Base-by-base conservation (phyloP, 2,797 vertebrate genomes). In the Sciurus carolinensis region DNA sequence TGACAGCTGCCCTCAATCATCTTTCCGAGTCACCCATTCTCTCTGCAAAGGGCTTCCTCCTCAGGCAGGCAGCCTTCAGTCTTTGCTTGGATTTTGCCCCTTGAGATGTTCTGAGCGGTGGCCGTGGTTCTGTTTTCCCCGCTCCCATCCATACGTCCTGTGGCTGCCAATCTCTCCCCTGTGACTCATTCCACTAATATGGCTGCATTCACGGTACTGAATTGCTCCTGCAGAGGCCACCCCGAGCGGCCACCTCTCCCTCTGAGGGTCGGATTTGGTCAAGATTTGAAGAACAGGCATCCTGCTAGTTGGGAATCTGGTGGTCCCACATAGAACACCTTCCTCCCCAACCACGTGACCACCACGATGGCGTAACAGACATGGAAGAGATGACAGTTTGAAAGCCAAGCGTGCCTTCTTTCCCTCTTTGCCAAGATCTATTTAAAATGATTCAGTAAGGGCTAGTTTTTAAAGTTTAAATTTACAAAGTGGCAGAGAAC, bases 141-240 rank as follows among this genome's bases (percentile, higher is more conserved):
- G 3, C n/a, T 7, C 54, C 20, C 30, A 64, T 36, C 64, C 52
- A 26, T 7, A 2, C 1, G 1, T 7, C 66, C 69, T 1, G 10
- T 1, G 1, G 28, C 52, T 13, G 26, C 33, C 62, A 50, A 0
- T 30, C 77, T 36, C n/a, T 62, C 28, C 0, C 6, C 30, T 14
- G 1, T 5, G 2, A 42, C 28, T 44, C 3, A 44, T 54, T 33
- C 36, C 64, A 14, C 13, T 0, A 6, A 62, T 0, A 1, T 0
- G 36, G 30, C 26, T 52, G 44, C 39, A 52, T 15, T 77, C 42
- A 33, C 39, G 1, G 18, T 36, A 11, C 13, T 0, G 20, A 42
- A 42, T 24, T 8, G 33, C 39, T 33, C 62, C 15, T 50, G 22
- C 30, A 30, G 62, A 77, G 42, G n/a, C 13, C 54, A 15, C 71